Percentiles rank a stretch among this genome's conserved stretches.
Evolutionary conservation across 2,113 vertebrate genomes (phyloP).

Genomic region (Danionella cerebrum): DNA sequence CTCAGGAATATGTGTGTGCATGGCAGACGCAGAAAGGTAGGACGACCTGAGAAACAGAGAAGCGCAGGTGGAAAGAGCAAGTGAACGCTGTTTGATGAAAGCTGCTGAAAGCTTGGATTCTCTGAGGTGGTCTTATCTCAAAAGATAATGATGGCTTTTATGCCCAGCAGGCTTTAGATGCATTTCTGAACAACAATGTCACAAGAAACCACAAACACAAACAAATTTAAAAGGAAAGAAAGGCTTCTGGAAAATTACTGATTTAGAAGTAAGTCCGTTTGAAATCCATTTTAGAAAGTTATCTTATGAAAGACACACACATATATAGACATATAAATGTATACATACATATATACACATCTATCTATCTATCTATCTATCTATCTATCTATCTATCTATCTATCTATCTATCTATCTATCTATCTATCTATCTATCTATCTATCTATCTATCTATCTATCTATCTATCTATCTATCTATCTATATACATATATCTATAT

Average conservation of each 20-base stretch:
- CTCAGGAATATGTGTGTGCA: not conserved
- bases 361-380: no score
- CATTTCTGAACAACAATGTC: not conserved
- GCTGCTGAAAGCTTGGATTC: not conserved
- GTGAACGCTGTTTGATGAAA: not conserved
- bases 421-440: no score
- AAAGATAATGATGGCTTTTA: not conserved
- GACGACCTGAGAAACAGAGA: not conserved
- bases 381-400: no score
- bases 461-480: no score
- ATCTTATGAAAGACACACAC: not conserved
- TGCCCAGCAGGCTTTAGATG: not conserved
- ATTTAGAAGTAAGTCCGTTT: not conserved
- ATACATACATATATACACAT: no score
- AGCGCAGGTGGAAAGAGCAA: not conserved
- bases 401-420: no score
- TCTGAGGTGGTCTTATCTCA: conserved; percentile 2
- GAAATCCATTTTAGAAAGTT: not conserved
- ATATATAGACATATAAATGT: no score
- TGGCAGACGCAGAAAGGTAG: not conserved
- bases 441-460: no score
- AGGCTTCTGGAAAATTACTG: not conserved
- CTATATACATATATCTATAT: no score
- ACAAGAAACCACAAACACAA: not conserved
- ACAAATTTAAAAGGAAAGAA: not conserved